A percentile compares a stretch with the other conserved stretches of the same genome.
Evolutionary conservation across 1,140 invertebrate genomes (phyloP).

Genomic region (Calephelis nemesis): DNA sequence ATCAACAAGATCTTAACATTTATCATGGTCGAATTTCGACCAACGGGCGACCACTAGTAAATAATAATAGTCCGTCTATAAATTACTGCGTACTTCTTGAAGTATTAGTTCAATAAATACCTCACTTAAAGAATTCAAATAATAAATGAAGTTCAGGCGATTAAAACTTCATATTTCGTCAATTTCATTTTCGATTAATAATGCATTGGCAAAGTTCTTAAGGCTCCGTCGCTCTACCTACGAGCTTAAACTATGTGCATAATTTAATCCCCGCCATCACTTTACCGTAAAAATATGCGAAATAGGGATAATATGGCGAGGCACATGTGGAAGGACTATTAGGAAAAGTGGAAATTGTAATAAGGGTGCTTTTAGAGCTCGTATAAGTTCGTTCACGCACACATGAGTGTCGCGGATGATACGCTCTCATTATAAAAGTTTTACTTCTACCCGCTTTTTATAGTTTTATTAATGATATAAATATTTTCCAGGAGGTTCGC

Average conservation of each 20-base stretch:
- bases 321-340: conserved; percentile 35
- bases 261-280: conserved; percentile 36
- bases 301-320: conserved; percentile 31
- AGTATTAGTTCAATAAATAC: no score
- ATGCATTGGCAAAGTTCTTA: neutral
- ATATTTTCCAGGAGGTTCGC: no score
- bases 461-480: neutral
- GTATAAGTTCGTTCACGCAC: conserved; percentile 35
- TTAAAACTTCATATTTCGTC: neutral
- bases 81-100: no score
- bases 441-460: conserved; percentile 27
- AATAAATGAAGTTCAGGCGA: no score
- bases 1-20: no score
- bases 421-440: conserved; percentile 37
- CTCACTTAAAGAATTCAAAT: no score
- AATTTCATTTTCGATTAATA: neutral
- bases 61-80: no score
- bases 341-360: conserved; percentile 42
- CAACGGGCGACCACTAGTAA: no score
- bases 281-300: conserved; percentile 38
- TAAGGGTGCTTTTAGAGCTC: conserved; percentile 36
- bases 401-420: conserved; percentile 31
- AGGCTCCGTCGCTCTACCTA: conserved; percentile 1
- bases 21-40: no score
- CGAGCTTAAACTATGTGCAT: conserved; percentile 37